Conservation (phyloP, 1,140 invertebrate species). For the Heliothis virescens region DNA sequence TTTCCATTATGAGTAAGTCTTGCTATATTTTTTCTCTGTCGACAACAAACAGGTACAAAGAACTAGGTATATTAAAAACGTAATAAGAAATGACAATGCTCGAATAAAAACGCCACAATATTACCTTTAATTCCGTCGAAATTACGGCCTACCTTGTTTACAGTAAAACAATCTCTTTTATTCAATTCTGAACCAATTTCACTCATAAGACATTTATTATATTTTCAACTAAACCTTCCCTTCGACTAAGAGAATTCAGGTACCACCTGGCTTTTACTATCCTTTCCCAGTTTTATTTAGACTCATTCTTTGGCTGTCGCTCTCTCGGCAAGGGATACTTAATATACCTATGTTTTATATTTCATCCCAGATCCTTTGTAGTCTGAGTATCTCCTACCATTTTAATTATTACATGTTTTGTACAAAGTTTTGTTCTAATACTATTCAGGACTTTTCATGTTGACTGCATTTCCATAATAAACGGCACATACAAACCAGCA, state of each 20-base stretch:
- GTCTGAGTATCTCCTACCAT: too few species aligned
- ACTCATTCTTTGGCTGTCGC: constrained; percentile 30
- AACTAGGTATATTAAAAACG: background rate
- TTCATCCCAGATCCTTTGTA: background rate
- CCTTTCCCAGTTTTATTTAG: constrained; percentile 40
- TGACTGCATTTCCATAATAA: background rate
- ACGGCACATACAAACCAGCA: too few species aligned
- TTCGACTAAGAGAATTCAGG: constrained; percentile 12
- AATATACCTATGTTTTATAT: background rate
- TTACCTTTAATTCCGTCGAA: background rate
- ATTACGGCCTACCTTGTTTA: constrained; percentile 17
- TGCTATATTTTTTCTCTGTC: too few species aligned
- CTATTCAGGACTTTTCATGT: too few species aligned
- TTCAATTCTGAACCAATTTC: constrained; percentile 11
- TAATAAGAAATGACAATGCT: background rate
- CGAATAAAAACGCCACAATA: background rate
- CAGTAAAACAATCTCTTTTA: constrained; percentile 24
- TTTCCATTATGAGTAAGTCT: too few species aligned
- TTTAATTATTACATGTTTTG: background rate
- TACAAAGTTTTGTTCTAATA: background rate
- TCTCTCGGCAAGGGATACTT: constrained; percentile 6
- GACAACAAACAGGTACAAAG: background rate
- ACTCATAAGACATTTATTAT: constrained; percentile 14
- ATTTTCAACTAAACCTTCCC: background rate
- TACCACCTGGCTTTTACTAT: constrained; percentile 48